These are phyloP conservation scores for Anseranas semipalmata DNA, from an alignment of 2,113 vertebrate genomes.

Conservation along the genomic window DNA sequence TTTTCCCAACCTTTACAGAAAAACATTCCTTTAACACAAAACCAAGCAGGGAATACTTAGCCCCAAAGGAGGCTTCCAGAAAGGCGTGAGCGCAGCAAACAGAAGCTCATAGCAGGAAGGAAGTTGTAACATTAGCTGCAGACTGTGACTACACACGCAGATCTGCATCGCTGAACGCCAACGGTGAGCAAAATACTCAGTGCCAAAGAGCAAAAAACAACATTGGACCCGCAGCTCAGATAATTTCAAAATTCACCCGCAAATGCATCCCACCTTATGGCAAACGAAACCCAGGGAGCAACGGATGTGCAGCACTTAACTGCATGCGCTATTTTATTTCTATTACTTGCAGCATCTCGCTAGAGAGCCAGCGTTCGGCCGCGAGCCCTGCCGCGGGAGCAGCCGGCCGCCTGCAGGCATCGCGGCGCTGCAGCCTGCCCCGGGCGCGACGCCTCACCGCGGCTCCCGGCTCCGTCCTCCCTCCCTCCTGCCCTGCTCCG, in stretches of 20 bases:
- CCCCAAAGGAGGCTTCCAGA: background rate
- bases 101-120: slow-evolving; percentile 7
- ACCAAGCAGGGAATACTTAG: background rate
- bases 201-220: background rate
- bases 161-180: background rate
- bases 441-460: background rate
- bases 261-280: background rate
- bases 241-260: background rate
- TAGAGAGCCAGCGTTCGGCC: background rate
- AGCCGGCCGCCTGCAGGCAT: background rate
- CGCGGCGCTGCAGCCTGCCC: background rate
- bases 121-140: background rate
- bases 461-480: background rate
- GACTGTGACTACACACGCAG: background rate
- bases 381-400: background rate
- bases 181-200: background rate
- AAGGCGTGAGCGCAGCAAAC: background rate
- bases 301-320: background rate
- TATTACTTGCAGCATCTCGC: background rate
- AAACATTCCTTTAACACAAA: background rate
- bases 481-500: background rate
- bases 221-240: background rate
- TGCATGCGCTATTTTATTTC: background rate
- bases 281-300: background rate
- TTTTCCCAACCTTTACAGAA: background rate